These are phyloP conservation scores for Tetrax tetrax DNA, from an alignment of 2,113 vertebrate genomes.

Conservation along the genomic window DNA sequence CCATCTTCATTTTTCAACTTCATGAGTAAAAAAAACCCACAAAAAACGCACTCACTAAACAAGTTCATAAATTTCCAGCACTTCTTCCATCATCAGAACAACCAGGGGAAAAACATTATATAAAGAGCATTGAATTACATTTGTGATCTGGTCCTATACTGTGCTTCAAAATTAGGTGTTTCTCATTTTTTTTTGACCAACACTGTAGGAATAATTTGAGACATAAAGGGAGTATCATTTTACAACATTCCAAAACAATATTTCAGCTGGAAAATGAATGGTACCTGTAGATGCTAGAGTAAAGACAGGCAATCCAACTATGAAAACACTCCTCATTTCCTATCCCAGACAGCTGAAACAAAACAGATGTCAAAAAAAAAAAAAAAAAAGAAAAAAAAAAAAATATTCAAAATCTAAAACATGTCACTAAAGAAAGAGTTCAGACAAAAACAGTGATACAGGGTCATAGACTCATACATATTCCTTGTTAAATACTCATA, in stretches of 20 bases:
- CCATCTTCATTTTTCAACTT: conserved; percentile 22
- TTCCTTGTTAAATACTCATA: neutral
- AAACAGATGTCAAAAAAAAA: conserved; percentile 33
- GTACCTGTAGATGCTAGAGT: neutral
- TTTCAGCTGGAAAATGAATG: conserved; percentile 38
- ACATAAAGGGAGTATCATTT: conserved; percentile 49
- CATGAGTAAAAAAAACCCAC: neutral
- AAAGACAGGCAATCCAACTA: neutral
- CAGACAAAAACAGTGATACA: neutral
- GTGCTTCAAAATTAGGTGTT: conserved; percentile 36
- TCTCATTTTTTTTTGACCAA: conserved; percentile 9
- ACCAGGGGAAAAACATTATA: neutral
- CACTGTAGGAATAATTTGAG: conserved; percentile 2
- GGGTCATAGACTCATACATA: neutral
- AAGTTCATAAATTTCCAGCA: conserved; percentile 2
- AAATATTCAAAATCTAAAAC: neutral
- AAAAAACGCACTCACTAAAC: neutral
- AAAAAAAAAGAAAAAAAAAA: neutral
- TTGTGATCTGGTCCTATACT: neutral
- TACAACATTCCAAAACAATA: conserved; percentile 44
- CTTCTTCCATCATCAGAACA: conserved; percentile 42
- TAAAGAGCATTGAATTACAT: conserved; percentile 28
- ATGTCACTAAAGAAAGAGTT: neutral
- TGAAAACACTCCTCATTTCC: conserved; percentile 46
- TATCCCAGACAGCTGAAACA: conserved; percentile 43